A percentile compares a stretch with the other conserved stretches of the same genome.
Conservation (phyloP, 2,797 vertebrate species). For the Pachyuromys duprasi region DNA sequence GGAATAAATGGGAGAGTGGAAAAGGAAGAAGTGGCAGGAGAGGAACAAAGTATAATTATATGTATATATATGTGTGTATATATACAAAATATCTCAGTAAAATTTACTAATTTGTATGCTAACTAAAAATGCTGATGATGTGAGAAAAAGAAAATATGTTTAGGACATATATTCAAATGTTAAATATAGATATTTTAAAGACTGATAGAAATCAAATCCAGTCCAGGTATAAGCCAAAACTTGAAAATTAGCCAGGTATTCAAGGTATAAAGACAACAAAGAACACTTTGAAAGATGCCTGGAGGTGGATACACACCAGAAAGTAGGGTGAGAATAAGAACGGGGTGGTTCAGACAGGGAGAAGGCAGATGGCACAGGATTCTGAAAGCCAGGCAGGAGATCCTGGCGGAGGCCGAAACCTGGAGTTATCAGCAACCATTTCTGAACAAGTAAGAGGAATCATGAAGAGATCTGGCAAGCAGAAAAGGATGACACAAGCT, state of each 20-base stretch:
- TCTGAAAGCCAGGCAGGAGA: not conserved
- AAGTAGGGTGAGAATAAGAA: constrained; percentile 4
- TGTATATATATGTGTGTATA: not conserved
- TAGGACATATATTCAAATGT: not conserved
- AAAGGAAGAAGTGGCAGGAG: too few species aligned
- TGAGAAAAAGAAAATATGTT: not conserved
- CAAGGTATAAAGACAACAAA: not conserved
- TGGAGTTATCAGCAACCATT: not conserved
- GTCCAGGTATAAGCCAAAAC: not conserved
- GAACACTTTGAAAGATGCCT: not conserved
- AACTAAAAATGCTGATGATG: not conserved
- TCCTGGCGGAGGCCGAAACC: not conserved
- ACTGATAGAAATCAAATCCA: not conserved
- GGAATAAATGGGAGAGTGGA: too few species aligned
- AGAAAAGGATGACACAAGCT: not conserved
- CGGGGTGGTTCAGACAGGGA: not conserved
- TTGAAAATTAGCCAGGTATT: not conserved
- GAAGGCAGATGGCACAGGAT: not conserved
- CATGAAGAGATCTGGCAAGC: not conserved
- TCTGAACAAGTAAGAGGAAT: not conserved
- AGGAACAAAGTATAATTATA: not conserved
- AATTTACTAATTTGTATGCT: not conserved
- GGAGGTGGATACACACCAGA: not conserved
- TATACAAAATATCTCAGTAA: not conserved
- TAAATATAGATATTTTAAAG: not conserved